Evolutionary conservation across 2,113 vertebrate species (phyloP).

Genomic region (Beaufortia kweichowensis): DNA sequence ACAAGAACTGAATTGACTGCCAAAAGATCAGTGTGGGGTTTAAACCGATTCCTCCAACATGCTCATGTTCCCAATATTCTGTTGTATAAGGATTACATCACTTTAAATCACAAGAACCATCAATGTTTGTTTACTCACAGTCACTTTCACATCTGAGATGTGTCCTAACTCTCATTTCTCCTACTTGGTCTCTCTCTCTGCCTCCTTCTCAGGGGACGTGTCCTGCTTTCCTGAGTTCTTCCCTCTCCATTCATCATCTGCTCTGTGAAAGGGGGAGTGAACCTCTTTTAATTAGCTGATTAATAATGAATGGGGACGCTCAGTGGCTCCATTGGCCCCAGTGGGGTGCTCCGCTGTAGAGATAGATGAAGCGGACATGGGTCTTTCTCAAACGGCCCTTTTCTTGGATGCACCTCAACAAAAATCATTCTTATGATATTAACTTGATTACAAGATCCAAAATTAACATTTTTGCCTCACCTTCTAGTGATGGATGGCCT

Average conservation of each 20-base stretch:
- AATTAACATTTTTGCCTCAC: background rate
- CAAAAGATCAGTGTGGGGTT: background rate
- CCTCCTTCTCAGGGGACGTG: conserved; percentile 40
- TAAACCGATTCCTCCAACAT: background rate
- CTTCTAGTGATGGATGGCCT: no score
- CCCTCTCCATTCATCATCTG: conserved; percentile 51
- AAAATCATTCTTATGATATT: background rate
- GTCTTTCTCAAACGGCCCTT: background rate
- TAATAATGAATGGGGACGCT: conserved; percentile 52
- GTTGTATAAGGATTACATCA: background rate
- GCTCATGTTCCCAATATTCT: background rate
- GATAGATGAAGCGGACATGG: conserved; percentile 5
- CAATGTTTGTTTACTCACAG: conserved; percentile 21
- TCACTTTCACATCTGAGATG: conserved; percentile 17
- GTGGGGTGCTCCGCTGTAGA: conserved; percentile 23
- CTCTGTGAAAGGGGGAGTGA: conserved; percentile 49
- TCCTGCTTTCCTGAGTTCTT: conserved; percentile 48
- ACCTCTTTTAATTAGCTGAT: conserved; percentile 55
- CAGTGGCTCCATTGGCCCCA: conserved; percentile 9
- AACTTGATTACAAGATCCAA: background rate
- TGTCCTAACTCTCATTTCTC: background rate
- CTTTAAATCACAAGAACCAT: background rate
- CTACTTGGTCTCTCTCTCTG: conserved; percentile 1
- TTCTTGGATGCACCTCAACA: background rate
- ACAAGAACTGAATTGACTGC: background rate